Evolutionary conservation across 2,113 vertebrate species (phyloP), one percentile per base, ranked within the genome.

Genomic region (Taxidea taxus): DNA sequence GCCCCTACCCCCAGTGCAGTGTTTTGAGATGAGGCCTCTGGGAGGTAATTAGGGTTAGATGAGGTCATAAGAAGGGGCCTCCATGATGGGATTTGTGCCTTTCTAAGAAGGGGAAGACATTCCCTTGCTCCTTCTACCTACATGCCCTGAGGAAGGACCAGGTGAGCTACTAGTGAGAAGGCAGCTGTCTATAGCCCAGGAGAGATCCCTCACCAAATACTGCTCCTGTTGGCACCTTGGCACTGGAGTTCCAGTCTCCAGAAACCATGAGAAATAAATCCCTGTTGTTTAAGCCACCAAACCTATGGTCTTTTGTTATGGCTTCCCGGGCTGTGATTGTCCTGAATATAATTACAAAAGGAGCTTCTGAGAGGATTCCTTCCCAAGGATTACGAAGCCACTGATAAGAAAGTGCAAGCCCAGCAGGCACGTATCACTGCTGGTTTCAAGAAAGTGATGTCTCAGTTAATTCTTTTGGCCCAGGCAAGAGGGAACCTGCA

Each of bases 341-440:
- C 64, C 18, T n/a, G 39, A 16, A 6, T 9, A 7, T 34, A 51
- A 92, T 74, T 62, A 18, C 39, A 75, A 27, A 68, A 54, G 44
- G 42, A 18, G 7, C 66, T 88, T 81, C 62, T 34, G 62, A 74
- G 25, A 80, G 20, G 70, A 47, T 39, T 15, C 42, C 44, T 91
- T 62, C 27, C 27, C 0, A 2, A 94, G 20, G 58, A 37, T 31
- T 4, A n/a, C 60, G 62, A 70, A 80, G n/a, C 42, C 60, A 21
- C 70, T 6, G 18, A 31, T 60, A 37, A 68, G 74, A 83, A 83
- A 20, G 0, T 20, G 13, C 20, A 56, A 7, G 42, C 12, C 3
- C 0, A 11, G 18, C 4, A 44, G 56, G 56, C 6, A 23, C 3
- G 29, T 6, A 5, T 23, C 7, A 0, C 83, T 0, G 0, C 0